Base-by-base conservation (phyloP, 2,888 invertebrate genomes). In the Laspeyria flexula region DNA sequence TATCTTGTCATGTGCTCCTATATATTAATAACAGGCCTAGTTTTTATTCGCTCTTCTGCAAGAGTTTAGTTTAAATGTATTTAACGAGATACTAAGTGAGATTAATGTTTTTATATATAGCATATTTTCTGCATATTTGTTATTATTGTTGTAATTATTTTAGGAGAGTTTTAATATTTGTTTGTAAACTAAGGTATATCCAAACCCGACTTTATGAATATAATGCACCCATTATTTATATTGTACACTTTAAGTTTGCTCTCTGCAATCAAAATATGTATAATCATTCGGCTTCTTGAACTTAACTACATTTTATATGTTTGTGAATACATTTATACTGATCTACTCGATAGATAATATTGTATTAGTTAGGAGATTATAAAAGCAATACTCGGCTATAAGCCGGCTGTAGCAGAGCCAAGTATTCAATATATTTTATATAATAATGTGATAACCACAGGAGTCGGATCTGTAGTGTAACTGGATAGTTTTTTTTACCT, bases 91-190 rank as follows among this genome's bases (percentile, higher is more conserved):
- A 85, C 81, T 83, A 89, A 90, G 91, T 92, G 91, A 92, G 91
- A 90, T 89, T 90, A 87, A 88, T 87, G 83, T 88, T 86, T 87
- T 85, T 81, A 80, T 86, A 79, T 77, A 80, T 70, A 79, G 72
- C 66, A 75, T 81, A 80, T n/a, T 73, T 85, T 83, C 80, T 80
- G 78, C 80, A 79, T 88, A 89, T 83, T 88, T 88, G 90, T 90
- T 91, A 88, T 77, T 75, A 83, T 90, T 88, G 89, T 90, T 90
- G 83, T 88, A 87, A 87, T 87, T 87, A 87, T 88, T 86, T 86
- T 90, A 90, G 90, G 89, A 91, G 86, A 91, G 90, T 90, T 91
- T 83, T 86, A 88, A 86, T 85, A 85, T 84, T 88, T 89, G 85
- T 88, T 90, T 90, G 75, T 78, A 79, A 74, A 79, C 75, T 86